Evolutionary conservation across 2,888 invertebrate species (phyloP).

Genomic region (Dasysyrphus albostriatus): DNA sequence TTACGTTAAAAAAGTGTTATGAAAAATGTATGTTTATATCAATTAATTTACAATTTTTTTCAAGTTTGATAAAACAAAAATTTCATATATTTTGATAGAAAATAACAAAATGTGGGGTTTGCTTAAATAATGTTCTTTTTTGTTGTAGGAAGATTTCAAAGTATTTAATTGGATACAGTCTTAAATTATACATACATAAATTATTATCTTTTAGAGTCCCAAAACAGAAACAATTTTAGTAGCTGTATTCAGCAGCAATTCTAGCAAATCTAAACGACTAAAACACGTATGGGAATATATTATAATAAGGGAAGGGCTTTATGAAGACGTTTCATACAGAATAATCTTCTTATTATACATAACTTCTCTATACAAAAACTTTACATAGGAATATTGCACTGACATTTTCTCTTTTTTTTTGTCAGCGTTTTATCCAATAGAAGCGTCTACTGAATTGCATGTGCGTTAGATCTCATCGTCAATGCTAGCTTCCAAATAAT

Average conservation of each 20-base stretch:
- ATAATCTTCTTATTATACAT: slow-evolving; percentile 13
- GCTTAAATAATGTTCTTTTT: slow-evolving; percentile 12
- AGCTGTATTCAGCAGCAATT: slow-evolving; percentile 44
- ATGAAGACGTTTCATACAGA: slow-evolving; percentile 28
- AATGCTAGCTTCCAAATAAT: slow-evolving; percentile 45
- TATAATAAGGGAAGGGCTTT: background rate
- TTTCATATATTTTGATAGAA: slow-evolving; percentile 17
- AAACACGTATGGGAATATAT: slow-evolving; percentile 17
- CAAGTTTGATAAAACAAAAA: slow-evolving; percentile 21
- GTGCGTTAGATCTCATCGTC: slow-evolving; percentile 61
- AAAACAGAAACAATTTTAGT: slow-evolving; percentile 36
- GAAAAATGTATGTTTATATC: slow-evolving; percentile 11
- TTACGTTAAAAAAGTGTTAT: background rate
- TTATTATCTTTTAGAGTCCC: slow-evolving; percentile 43
- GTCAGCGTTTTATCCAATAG: slow-evolving; percentile 22
- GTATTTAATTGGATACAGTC: slow-evolving; percentile 60
- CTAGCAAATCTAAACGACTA: slow-evolving; percentile 34
- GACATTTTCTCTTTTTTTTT: slow-evolving; percentile 24
- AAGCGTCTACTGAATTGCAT: slow-evolving; percentile 37
- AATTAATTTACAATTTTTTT: slow-evolving; percentile 5
- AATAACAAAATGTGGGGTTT: background rate
- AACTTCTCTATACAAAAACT: slow-evolving; percentile 31
- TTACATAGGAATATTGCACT: slow-evolving; percentile 67
- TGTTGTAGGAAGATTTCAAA: slow-evolving; percentile 27
- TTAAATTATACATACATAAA: slow-evolving; percentile 65